Percentiles rank a stretch among this genome's conserved stretches.
phyloP scores from a whole-genome alignment of 2,113 vertebrate genomes.

The Sander lucioperca region DNA sequence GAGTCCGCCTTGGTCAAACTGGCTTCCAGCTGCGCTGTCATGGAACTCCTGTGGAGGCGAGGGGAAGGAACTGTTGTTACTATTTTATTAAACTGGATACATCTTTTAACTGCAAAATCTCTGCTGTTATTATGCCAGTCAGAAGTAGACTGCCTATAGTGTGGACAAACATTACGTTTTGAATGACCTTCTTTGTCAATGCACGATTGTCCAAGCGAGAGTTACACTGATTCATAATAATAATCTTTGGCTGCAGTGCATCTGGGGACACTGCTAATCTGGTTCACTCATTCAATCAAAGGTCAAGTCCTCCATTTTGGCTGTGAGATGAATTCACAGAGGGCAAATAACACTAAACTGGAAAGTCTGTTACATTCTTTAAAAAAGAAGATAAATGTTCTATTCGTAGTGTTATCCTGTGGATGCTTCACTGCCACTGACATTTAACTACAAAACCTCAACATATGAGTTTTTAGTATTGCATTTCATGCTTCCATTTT shows the following conservation, averaged over 20 bases:
- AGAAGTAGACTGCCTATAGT: neutral
- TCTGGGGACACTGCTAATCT: conserved; percentile 24
- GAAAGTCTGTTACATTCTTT: conserved; percentile 8
- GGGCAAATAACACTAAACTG: conserved; percentile 25
- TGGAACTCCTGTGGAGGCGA: conserved; percentile 87
- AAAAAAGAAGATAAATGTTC: neutral
- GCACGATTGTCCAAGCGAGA: conserved; percentile 13
- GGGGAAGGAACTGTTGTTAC: neutral
- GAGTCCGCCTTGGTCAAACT: conserved; percentile 96
- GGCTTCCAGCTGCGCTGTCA: conserved; percentile 92
- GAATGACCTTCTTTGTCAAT: conserved; percentile 23
- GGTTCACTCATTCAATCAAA: conserved; percentile 13
- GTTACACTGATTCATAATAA: neutral
- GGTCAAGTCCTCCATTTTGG: conserved; percentile 13
- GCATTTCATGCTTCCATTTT: neutral
- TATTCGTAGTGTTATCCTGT: neutral
- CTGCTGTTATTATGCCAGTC: conserved; percentile 10
- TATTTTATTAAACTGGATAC: neutral
- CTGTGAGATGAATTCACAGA: conserved; percentile 16
- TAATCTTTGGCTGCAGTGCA: neutral
- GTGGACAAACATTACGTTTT: neutral
- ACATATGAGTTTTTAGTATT: neutral
- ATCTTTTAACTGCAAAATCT: conserved; percentile 2
- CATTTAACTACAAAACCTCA: neutral
- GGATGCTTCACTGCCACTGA: neutral